These are phyloP conservation scores for Perognathus longimembris DNA, from an alignment of 2,113 vertebrate genomes.

Conservation along the genomic window DNA sequence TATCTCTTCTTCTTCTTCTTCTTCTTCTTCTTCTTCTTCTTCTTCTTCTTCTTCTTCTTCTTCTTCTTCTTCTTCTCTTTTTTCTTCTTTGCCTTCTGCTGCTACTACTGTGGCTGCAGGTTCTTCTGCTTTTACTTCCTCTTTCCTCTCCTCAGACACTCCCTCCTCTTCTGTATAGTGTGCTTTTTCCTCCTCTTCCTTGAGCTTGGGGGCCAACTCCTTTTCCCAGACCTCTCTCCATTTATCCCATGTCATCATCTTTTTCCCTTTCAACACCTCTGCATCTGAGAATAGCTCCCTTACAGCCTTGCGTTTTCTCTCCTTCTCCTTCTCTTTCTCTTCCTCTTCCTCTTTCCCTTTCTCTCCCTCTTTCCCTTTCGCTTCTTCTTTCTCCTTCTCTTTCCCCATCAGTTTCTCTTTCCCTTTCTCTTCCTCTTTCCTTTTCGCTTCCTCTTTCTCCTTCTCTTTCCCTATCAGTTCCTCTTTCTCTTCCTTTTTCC, in stretches of 20 bases:
- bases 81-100: not conserved
- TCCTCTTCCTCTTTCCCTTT: too few species aligned
- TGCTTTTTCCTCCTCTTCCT: not conserved
- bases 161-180: not conserved
- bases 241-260: slow-evolving; percentile 2
- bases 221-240: slow-evolving; percentile 36
- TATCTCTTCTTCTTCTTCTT: not conserved
- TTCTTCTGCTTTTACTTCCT: not conserved
- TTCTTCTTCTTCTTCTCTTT: not conserved
- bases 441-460: too few species aligned
- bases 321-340: too few species aligned
- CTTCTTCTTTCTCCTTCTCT: too few species aligned
- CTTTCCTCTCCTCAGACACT: not conserved
- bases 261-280: not conserved
- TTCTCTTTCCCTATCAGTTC: too few species aligned
- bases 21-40: too few species aligned
- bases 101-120: too few species aligned
- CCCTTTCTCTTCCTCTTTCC: too few species aligned
- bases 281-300: not conserved
- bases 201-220: not conserved
- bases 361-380: too few species aligned
- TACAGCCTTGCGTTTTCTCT: not conserved
- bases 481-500: too few species aligned
- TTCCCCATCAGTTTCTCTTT: too few species aligned
- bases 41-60: not conserved